A percentile compares a stretch with the other conserved stretches of the same genome.
Conservation (phyloP, 2,797 vertebrate genomes). For the Pteronotus mesoamericanus region DNA sequence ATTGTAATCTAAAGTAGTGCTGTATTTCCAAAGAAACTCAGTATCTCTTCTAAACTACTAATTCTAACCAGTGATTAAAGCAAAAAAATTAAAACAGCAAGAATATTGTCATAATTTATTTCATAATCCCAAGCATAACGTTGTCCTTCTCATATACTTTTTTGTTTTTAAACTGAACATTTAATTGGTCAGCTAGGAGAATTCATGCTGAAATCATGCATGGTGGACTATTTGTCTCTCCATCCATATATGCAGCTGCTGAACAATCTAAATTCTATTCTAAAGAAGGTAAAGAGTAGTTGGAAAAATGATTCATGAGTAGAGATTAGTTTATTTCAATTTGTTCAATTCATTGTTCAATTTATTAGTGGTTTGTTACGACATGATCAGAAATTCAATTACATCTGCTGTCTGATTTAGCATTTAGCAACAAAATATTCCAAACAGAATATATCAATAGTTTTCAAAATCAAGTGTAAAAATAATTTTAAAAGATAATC, state of each 20-base stretch:
- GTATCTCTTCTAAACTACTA: not conserved
- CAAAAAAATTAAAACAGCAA: not conserved
- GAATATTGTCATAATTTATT: not conserved
- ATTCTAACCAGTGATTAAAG: not conserved
- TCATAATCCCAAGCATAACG: not conserved
- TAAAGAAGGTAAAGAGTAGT: not conserved
- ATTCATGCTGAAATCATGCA: not conserved
- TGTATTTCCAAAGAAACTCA: not conserved
- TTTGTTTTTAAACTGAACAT: slow-evolving; percentile 1
- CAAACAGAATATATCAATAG: not conserved
- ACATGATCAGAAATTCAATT: not conserved
- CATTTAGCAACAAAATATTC: slow-evolving; percentile 2
- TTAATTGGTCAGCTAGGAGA: not conserved
- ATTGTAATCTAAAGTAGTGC: not conserved
- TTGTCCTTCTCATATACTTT: not conserved
- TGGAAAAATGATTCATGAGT: not conserved
- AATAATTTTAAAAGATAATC: slow-evolving; percentile 32
- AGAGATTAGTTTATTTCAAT: slow-evolving; percentile 26
- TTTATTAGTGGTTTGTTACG: not conserved
- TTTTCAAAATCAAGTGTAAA: slow-evolving; percentile 37
- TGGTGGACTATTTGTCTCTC: not conserved
- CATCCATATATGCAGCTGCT: not conserved
- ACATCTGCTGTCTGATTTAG: not conserved
- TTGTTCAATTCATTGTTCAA: not conserved
- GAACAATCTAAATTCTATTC: not conserved